Base-by-base conservation (phyloP, 2,888 invertebrate genomes). In the Hypsopygia costalis region DNA sequence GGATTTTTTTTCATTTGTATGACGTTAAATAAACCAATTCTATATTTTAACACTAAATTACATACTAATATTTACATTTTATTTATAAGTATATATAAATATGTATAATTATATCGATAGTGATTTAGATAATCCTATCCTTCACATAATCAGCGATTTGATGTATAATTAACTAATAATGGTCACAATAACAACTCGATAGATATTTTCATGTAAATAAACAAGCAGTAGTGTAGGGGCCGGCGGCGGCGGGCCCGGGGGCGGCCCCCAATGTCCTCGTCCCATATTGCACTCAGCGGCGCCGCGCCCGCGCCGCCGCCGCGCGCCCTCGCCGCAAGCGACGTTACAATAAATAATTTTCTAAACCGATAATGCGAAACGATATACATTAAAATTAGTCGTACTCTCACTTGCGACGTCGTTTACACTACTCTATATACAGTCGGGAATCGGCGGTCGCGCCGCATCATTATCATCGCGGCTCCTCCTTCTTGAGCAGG, bases 401-500 rank as follows among this genome's bases (percentile, higher is more conserved):
- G 66, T 68, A 70, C 63, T 73, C 69, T 74, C 74, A 74, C 69
- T 69, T 61, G 71, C 71, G 69, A 62, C 69, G 69, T 62, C 67
- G 61, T 59, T 68, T 51, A 59, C 62, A 48, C 61, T 64, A 62
- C 55, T 55, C 49, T 71, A 70, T 68, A 62, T 73, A 78, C 73
- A 73, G 51, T 46, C 55, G 51, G 53, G 51, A 44, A 56, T 45
- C 64, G 62, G 60, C 58, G 60, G 57, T 44, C 50, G 60, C 62
- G 61, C 53, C 58, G 57, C 67, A 62, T 53, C 66, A 72, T 77
- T 82, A 89, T 89, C 89, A 89, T 89, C 89, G 89, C 72, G 89
- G 89, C 79, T 89, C 89, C 67, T 89, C 89, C 68, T 89, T 89
- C 68, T 91, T 91, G 71, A 92, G 91, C 69, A 91, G 90, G 73